phyloP scores from a whole-genome alignment of 1,140 invertebrate species.

The Dermatophagoides farinae region DNA sequence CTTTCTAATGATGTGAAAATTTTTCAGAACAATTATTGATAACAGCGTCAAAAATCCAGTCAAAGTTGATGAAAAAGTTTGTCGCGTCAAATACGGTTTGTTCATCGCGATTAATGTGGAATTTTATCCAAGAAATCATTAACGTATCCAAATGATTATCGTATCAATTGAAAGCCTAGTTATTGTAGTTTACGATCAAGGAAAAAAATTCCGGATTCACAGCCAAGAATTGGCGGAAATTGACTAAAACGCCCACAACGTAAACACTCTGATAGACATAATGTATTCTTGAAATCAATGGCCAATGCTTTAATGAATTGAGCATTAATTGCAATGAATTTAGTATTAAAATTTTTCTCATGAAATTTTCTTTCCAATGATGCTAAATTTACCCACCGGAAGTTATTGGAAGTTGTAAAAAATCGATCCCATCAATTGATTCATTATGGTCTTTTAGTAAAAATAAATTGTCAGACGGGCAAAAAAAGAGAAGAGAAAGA shows the following conservation, averaged over 20 bases:
- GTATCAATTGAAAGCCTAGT: not conserved
- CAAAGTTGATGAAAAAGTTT: too few species aligned
- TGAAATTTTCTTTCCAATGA: not conserved
- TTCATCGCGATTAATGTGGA: not conserved
- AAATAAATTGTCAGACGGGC: too few species aligned
- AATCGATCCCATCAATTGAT: too few species aligned
- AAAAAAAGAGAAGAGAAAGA: too few species aligned
- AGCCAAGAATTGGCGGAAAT: not conserved
- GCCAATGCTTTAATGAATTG: not conserved
- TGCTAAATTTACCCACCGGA: too few species aligned
- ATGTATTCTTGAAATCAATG: not conserved
- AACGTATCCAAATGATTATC: not conserved
- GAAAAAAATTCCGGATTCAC: not conserved
- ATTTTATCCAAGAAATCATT: not conserved
- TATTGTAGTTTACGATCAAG: not conserved
- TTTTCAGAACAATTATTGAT: too few species aligned
- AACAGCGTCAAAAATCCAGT: too few species aligned
- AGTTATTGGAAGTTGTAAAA: too few species aligned
- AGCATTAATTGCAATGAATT: not conserved
- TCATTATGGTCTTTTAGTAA: too few species aligned
- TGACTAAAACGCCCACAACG: not conserved
- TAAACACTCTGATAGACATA: slow-evolving; percentile 5
- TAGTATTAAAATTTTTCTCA: not conserved
- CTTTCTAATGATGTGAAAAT: not conserved
- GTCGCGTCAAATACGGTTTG: not conserved